A percentile compares a stretch with the other conserved stretches of the same genome.
Evolutionary conservation across 2,113 vertebrate genomes (phyloP).

Genomic region (Danionella cerebrum): DNA sequence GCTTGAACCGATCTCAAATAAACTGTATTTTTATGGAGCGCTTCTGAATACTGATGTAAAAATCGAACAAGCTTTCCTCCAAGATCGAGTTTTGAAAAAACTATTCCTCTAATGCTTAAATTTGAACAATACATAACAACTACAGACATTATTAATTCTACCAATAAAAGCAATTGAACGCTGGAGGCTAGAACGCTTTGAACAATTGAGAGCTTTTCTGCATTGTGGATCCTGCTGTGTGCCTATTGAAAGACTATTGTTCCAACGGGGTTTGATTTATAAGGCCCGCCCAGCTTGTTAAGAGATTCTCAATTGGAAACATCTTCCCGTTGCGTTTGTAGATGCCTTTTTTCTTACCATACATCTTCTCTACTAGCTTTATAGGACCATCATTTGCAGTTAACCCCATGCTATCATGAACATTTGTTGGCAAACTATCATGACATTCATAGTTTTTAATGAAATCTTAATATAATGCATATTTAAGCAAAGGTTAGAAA

Average conservation of each 20-base stretch:
- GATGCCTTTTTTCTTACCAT: slow-evolving; percentile 27
- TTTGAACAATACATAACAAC: background rate
- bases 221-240: slow-evolving; percentile 41
- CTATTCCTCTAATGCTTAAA: background rate
- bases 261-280: slow-evolving; percentile 49
- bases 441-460: slow-evolving; percentile 77
- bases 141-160: background rate
- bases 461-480: slow-evolving; percentile 78
- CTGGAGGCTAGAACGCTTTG: slow-evolving; percentile 19
- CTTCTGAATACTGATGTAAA: background rate
- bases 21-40: background rate
- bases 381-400: slow-evolving; percentile 59
- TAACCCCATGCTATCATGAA: slow-evolving; percentile 64
- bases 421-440: slow-evolving; percentile 67
- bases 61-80: background rate
- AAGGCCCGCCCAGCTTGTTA: slow-evolving; percentile 58
- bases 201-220: slow-evolving; percentile 20
- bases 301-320: slow-evolving; percentile 49
- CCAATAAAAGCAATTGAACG: background rate
- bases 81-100: background rate
- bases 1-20: slow-evolving; percentile 4
- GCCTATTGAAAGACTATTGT: slow-evolving; percentile 37
- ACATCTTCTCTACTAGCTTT: slow-evolving; percentile 14
- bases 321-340: slow-evolving; percentile 54
- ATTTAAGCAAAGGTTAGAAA: slow-evolving; percentile 79